Base-by-base conservation (phyloP, 2,888 invertebrate species). In the Orchesellides sinensis region DNA sequence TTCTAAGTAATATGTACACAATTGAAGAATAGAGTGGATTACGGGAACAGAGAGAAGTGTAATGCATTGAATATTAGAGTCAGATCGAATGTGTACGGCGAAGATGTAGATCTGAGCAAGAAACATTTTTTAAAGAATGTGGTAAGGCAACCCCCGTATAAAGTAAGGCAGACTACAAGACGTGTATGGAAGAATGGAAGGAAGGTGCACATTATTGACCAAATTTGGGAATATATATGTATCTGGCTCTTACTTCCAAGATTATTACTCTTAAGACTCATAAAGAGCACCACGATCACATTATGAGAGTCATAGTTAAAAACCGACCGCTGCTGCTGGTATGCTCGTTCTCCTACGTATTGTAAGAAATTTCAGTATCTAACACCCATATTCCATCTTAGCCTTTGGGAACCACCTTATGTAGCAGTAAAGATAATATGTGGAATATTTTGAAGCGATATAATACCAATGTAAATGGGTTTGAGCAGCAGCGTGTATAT, bases 211-310 rank as follows among this genome's bases (percentile, higher is more conserved):
- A 87, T 85, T 86, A 86, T 85, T 87, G 84, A 86, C 87, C 87
- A 87, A 87, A 87, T 87, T 87, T 86, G 87, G 87, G 68, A 84
- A 81, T 74, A 70, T 72, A 84, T 79, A 82, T 83, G 74, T n/a
- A n/a, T n/a, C 63, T 66, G 66, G 25, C 54, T 21, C 73, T 73
- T 65, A 19, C 40, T 40, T 63, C 70, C 47, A 63, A 74, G 73
- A 75, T 72, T 75, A 84, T 81, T 84, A 84, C 84, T 80, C 54
- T 19, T 45, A 61, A 25, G 47, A 4, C 17, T 52, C 52, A 19
- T 52, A 52, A 19, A 52, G 52, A 8, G n/a, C n/a, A 47, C 4
- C 25, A 54, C 21, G 25, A 32, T 59, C 19, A 32, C 17, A 59
- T 54, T n/a, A 32, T n/a, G 56, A 27, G 6, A 25, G 25, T 10